Percentiles rank a stretch among this genome's conserved stretches.
These are phyloP conservation scores for Macaria liturata DNA, from an alignment of 2,888 invertebrate genomes.

Conservation along the genomic window DNA sequence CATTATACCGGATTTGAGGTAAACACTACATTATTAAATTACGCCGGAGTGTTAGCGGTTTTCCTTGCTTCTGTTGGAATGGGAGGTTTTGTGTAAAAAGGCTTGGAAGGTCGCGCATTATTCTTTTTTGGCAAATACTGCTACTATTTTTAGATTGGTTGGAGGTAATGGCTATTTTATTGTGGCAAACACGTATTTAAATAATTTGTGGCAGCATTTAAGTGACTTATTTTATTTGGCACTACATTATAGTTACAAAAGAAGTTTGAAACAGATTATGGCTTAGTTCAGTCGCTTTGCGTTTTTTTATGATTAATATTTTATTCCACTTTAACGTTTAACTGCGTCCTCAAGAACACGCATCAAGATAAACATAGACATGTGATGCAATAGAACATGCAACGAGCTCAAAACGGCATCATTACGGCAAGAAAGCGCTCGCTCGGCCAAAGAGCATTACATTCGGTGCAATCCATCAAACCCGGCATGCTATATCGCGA, in stretches of 20 bases:
- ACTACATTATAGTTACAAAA: too few species aligned
- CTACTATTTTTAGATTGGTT: too few species aligned
- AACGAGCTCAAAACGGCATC: constrained; percentile 26
- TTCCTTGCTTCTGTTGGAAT: constrained; percentile 11
- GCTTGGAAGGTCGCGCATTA: constrained; percentile 15
- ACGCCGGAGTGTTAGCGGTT: constrained; percentile 23
- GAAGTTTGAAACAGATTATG: too few species aligned
- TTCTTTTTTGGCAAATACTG: constrained; percentile 1
- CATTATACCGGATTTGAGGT: constrained; percentile 49
- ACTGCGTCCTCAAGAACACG: too few species aligned
- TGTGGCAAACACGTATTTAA: too few species aligned
- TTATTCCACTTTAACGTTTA: too few species aligned
- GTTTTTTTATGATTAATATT: too few species aligned
- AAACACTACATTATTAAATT: constrained; percentile 43
- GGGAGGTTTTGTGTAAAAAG: constrained; percentile 11
- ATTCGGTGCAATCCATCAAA: constrained; percentile 62
- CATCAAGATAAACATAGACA: too few species aligned
- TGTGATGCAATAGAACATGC: constrained; percentile 1
- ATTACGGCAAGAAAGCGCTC: constrained; percentile 31
- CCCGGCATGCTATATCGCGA: constrained; percentile 61
- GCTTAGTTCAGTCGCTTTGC: too few species aligned
- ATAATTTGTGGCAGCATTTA: too few species aligned
- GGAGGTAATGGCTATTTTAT: too few species aligned
- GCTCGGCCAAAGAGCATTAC: constrained; percentile 42
- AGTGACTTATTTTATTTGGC: too few species aligned